phyloP scores from a whole-genome alignment of 2,113 vertebrate genomes.

The Eudyptes chrysolophus region DNA sequence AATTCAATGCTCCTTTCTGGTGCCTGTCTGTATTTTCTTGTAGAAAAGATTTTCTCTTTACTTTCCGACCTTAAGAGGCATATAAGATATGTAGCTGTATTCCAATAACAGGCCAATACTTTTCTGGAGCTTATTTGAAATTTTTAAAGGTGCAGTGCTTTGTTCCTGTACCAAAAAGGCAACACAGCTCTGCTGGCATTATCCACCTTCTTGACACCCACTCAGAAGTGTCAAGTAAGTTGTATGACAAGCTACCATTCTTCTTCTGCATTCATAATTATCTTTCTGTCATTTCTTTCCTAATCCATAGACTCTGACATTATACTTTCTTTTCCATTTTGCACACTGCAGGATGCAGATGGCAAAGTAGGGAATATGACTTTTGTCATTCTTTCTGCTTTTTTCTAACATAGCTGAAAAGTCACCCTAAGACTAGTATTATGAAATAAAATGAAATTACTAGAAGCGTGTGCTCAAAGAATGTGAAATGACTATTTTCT shows the following conservation, averaged over 20 bases:
- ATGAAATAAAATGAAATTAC: background rate
- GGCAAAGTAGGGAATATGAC: background rate
- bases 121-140: background rate
- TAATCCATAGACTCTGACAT: background rate
- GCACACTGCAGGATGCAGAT: background rate
- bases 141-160: background rate
- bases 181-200: background rate
- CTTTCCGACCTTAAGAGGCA: background rate
- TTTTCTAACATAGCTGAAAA: background rate
- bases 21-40: background rate
- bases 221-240: background rate
- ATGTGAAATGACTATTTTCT: background rate
- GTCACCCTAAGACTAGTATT: background rate
- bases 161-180: background rate
- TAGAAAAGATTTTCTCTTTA: background rate
- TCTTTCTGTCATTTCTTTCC: background rate
- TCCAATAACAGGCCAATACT: background rate
- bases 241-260: background rate
- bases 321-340: background rate
- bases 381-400: background rate
- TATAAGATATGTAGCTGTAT: background rate
- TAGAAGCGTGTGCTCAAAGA: background rate
- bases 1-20: background rate
- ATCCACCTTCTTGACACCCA: conserved; percentile 13
- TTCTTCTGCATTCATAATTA: background rate